Percentiles rank a stretch among this genome's conserved stretches.
Evolutionary conservation across 2,797 vertebrate species (phyloP).

Genomic region (Peromyscus aztecus): DNA sequence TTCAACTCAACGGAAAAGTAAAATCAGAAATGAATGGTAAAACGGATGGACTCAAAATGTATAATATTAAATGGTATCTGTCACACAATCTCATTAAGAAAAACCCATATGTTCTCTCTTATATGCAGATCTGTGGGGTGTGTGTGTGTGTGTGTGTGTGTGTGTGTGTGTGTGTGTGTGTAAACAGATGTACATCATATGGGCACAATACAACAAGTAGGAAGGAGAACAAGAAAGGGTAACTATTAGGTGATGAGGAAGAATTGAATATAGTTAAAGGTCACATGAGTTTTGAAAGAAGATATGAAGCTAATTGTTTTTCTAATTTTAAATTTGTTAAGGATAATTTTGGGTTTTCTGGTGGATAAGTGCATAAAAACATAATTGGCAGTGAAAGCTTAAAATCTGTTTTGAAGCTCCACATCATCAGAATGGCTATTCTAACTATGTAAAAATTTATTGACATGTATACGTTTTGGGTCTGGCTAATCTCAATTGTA

Average conservation of each 20-base stretch:
- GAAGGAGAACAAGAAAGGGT: neutral
- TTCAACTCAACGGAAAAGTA: neutral
- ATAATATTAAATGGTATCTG: neutral
- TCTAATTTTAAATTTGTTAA: neutral
- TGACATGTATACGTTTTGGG: neutral
- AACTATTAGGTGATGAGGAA: neutral
- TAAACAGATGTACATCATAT: neutral
- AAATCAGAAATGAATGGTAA: neutral
- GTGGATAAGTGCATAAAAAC: too few relatives aligned
- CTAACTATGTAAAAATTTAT: neutral
- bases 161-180: neutral
- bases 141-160: too few relatives aligned
- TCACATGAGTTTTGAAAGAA: neutral
- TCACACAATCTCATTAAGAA: neutral
- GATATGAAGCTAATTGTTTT: neutral
- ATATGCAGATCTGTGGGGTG: too few relatives aligned
- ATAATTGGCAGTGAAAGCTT: neutral
- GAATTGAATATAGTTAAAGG: neutral
- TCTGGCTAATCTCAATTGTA: neutral
- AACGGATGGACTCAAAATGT: neutral
- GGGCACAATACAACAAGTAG: neutral
- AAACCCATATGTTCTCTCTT: neutral
- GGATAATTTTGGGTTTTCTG: neutral
- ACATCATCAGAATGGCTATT: neutral
- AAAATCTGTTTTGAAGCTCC: neutral